phyloP scores from a whole-genome alignment of 35 echinoderm and acorn worm genomes.

The Apostichopus japonicus region DNA sequence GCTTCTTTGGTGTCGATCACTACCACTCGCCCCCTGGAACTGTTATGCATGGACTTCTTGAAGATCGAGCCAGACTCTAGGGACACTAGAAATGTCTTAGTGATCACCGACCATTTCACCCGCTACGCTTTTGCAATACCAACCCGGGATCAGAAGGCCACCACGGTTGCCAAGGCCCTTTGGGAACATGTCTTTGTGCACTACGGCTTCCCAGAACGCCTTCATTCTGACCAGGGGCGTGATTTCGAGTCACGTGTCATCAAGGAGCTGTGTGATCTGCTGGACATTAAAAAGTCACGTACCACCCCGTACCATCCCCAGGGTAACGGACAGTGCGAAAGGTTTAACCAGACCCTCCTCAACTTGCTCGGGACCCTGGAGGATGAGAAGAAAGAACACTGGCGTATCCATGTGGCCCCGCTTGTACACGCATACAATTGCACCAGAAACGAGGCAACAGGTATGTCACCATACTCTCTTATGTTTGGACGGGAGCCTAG shows the following conservation, averaged over 20 bases:
- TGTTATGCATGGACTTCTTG: conserved; percentile 64
- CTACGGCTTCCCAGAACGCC: conserved; percentile 62
- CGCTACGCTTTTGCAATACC: conserved; percentile 65
- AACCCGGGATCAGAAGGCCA: conserved; percentile 74
- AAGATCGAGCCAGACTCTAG: conserved; percentile 10
- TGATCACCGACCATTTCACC: conserved; percentile 72
- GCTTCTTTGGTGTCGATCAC: conserved; percentile 63
- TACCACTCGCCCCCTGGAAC: conserved; percentile 64
- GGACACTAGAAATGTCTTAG: conserved; percentile 58
- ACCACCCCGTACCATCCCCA: conserved; percentile 80
- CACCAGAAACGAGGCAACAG: conserved; percentile 43
- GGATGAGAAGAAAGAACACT: conserved; percentile 55
- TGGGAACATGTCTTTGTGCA: conserved; percentile 60
- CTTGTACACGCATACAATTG: conserved; percentile 75
- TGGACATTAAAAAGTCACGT: conserved; percentile 54
- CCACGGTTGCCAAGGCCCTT: conserved; percentile 61
- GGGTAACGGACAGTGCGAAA: conserved; percentile 64
- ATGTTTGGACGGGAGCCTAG: conserved; percentile 68
- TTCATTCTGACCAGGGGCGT: conserved; percentile 61
- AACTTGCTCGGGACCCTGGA: conserved; percentile 67
- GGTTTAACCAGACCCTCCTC: conserved; percentile 81
- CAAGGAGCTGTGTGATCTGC: conserved; percentile 51
- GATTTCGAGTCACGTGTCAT: conserved; percentile 72
- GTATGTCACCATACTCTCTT: conserved; percentile 58
- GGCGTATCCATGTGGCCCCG: conserved; percentile 24